Base-by-base conservation (phyloP, 2,888 invertebrate genomes). In the Synanthedon vespiformis region DNA sequence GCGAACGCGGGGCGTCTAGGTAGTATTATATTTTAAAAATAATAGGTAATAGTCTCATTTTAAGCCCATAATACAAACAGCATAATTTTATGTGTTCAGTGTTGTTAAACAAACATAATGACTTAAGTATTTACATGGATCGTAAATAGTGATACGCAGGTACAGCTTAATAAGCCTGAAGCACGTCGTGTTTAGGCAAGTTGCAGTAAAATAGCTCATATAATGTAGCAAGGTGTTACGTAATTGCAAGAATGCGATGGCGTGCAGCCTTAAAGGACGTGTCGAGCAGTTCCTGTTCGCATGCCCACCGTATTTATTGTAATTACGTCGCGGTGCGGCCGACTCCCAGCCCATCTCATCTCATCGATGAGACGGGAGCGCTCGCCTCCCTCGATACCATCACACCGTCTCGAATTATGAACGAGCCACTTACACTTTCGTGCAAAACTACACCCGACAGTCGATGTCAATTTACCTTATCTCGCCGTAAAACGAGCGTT, bases 291-390 rank as follows among this genome's bases (percentile, higher is more conserved):
- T 77, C 77, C 74, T 74, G 76, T 67, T 72, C 69, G 73, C 72
- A 77, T 77, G 77, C 74, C 76, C 74, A 73, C 77, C 67, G 73
- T 77, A 77, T 77, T 82, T 83, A 83, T 80, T 77, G 75, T 81
- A 84, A 84, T 84, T 81, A 83, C 74, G 68, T 69, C 68, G 61
- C 64, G 69, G 74, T 67, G 63, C 70, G 22, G 22, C 22, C 10
- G 34, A 34, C 67, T 68, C 72, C 71, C 70, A 63, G 51, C 52
- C 49, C 44, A 55, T 52, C 27, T 18, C 49, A 22, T 22, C 22
- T 13, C 22, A 16, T 22, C 10, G 72, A 72, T 68, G 68, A 65
- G 67, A 68, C 73, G 68, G 68, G 65, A 65, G 69, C 61, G 62
- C 62, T 58, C 61, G 62, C 62, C 58, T 56, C 60, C 56, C 56